A percentile compares a stretch with the other conserved stretches of the same genome.
Evolutionary conservation across 2,113 vertebrate species (phyloP).

Genomic region (Typhlomys cinereus): DNA sequence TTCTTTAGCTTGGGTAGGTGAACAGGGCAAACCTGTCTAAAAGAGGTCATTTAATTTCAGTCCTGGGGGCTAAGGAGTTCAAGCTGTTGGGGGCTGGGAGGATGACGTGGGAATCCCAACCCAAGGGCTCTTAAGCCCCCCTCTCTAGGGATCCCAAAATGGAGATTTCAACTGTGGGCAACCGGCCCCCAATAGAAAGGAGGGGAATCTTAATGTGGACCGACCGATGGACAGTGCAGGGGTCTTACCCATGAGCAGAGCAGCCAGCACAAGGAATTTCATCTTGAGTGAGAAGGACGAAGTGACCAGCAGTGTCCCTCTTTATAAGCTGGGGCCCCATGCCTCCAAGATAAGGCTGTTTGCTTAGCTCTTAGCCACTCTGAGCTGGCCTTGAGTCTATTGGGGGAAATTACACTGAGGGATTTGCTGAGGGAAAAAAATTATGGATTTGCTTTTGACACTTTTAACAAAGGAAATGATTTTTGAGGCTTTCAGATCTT

Average conservation of each 20-base stretch:
- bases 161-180: neutral
- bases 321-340: conserved; percentile 77
- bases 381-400: conserved; percentile 61
- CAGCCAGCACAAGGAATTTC: conserved; percentile 78
- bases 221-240: neutral
- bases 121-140: neutral
- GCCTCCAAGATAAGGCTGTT: conserved; percentile 77
- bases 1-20: neutral
- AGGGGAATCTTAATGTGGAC: neutral
- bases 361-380: conserved; percentile 71
- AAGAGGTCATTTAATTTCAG: neutral
- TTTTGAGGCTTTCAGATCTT: conserved; percentile 10
- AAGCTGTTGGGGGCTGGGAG: neutral
- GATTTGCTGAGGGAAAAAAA: neutral
- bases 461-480: neutral
- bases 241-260: conserved; percentile 81
- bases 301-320: neutral
- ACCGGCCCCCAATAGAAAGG: neutral
- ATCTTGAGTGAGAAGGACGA: conserved; percentile 53
- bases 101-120: neutral
- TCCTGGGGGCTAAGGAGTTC: neutral
- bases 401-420: neutral
- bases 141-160: neutral
- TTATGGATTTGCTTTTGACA: neutral
- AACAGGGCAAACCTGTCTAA: neutral